A percentile compares a stretch with the other conserved stretches of the same genome.
These are phyloP conservation scores for Standfussiana lucernea DNA, from an alignment of 2,888 invertebrate genomes.

Conservation along the genomic window DNA sequence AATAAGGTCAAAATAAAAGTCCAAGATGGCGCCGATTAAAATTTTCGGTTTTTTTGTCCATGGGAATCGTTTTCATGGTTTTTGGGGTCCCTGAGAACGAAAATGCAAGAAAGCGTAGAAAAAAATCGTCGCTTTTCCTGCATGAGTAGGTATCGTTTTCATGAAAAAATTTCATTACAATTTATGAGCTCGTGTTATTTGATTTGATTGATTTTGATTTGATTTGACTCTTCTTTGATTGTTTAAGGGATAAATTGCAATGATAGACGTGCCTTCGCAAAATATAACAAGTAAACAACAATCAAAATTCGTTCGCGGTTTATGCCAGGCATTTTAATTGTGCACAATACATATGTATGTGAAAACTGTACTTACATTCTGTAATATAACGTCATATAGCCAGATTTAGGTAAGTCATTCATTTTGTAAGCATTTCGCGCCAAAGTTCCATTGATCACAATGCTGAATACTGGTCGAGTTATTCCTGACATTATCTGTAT, in stretches of 20 bases:
- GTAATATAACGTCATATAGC: neutral
- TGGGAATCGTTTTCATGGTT: no score
- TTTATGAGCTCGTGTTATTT: neutral
- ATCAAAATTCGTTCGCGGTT: neutral
- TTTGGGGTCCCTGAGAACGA: no score
- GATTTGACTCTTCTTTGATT: no score
- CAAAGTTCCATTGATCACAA: constrained; percentile 15
- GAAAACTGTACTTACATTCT: neutral
- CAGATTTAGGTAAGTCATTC: neutral
- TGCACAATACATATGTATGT: neutral
- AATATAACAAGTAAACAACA: neutral
- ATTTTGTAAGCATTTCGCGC: constrained; percentile 33
- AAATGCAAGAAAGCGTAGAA: no score
- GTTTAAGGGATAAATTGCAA: neutral
- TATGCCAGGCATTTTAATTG: neutral
- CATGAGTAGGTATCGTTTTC: no score
- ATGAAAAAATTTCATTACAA: no score
- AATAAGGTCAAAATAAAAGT: no score
- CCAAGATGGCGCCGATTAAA: no score
- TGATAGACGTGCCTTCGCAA: no score
- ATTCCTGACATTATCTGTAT: constrained; percentile 45
- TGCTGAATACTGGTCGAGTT: constrained; percentile 36
- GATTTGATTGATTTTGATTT: no score
- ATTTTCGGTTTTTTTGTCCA: no score
- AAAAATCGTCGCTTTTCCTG: no score